Base-by-base conservation (phyloP, 2,888 invertebrate genomes). In the Coecobrya sp. region DNA sequence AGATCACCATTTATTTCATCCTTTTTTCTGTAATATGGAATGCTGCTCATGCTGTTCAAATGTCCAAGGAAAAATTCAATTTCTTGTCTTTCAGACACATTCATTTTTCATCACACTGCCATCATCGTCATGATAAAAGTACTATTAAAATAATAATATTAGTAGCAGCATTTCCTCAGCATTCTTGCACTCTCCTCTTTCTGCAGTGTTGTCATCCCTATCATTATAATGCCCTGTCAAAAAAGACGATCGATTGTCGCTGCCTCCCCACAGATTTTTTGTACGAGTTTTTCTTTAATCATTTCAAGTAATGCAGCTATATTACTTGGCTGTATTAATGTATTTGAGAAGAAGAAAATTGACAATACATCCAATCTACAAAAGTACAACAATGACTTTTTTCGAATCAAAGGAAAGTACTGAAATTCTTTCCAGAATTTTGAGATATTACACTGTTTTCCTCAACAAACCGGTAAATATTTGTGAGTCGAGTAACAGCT, bases 31-130 rank as follows among this genome's bases (percentile, higher is more conserved):
- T 30, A n/a, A n/a, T n/a, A 68, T 13, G 36, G 16, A 16, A 68
- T 27, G 25, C 27, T n/a, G 8, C 13, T 27, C n/a, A 59, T 62
- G 16, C 68, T 30, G 1, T 68, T 2, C 68, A 68, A 36, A 22
- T n/a, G 65, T 65, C 49, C 45, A 76, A 7, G 55, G 7, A 55
- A 36, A 84, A 86, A 86, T 36, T 55, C 86, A 73, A 86, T 73
- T 73, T 62, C 62, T 59, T 42, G 25, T 73, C 52, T 27, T 52
- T 73, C 59, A 42, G 42, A 27, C 52, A 22, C 55, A 76, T 19
- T 87, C 87, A 87, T 87, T 87, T 87, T 87, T 87, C 73, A 87
- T 16, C 52, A 22, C 59, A 10, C 49, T 13, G 1, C 13, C 4
- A 36, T 81, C 5, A 27, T 55, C 55, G 22, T 55, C 36, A 16